Conservation (phyloP, 1,140 invertebrate genomes). For the Tyrophagus putrescentiae region DNA sequence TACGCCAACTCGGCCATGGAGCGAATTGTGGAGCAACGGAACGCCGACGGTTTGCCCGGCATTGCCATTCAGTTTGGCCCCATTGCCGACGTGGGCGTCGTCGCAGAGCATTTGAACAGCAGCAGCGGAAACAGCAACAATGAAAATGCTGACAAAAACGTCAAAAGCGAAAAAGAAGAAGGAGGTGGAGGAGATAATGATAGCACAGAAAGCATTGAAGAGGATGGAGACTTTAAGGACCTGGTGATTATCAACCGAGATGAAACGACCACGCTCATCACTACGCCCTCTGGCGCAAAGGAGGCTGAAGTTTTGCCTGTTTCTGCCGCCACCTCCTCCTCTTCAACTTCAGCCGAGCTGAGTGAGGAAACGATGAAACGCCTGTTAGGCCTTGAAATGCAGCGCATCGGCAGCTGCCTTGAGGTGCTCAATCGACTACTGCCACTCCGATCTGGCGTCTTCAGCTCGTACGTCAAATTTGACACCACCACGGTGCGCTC, state of each 20-base stretch:
- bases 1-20: conserved; percentile 93
- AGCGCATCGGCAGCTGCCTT: conserved; percentile 75
- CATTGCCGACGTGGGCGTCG: conserved; percentile 85
- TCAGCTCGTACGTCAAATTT: conserved; percentile 10
- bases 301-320: too few relatives aligned
- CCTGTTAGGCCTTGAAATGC: conserved; percentile 78
- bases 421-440: conserved; percentile 69
- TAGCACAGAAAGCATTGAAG: too few relatives aligned
- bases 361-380: conserved; percentile 30
- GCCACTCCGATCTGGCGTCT: conserved; percentile 35
- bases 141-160: too few relatives aligned
- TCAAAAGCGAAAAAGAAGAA: too few relatives aligned
- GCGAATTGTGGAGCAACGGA: conserved; percentile 69
- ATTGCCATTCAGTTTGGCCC: conserved; percentile 92
- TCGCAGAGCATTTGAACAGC: conserved; percentile 32
- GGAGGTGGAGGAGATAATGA: too few relatives aligned
- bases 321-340: too few relatives aligned
- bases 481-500: not conserved
- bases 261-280: too few relatives aligned
- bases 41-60: conserved; percentile 45
- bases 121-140: too few relatives aligned
- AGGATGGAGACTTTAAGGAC: conserved; percentile 58
- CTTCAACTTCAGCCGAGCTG: too few relatives aligned
- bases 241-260: too few relatives aligned
- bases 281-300: too few relatives aligned